phyloP scores from a whole-genome alignment of 2,888 invertebrate genomes.

The Liodrosophila aerea region DNA sequence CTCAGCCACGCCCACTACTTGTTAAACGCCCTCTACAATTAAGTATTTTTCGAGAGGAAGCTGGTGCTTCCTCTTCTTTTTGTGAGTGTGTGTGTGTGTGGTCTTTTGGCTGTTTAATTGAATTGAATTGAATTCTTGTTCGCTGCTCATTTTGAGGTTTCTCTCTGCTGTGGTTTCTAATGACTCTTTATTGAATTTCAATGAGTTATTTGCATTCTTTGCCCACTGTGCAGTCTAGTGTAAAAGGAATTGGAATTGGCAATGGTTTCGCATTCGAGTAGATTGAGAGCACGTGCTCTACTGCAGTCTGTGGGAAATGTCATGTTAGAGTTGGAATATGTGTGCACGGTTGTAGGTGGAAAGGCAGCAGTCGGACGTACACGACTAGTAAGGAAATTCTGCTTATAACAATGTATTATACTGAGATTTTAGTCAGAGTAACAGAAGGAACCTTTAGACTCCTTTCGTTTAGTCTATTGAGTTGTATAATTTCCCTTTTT shows the following conservation, averaged over 20 bases:
- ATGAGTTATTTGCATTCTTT: neutral
- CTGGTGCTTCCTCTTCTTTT: constrained; percentile 1
- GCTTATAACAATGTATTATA: too few relatives aligned
- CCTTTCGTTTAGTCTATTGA: too few relatives aligned
- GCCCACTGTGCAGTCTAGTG: neutral
- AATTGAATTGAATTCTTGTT: constrained; percentile 32
- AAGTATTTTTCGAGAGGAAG: constrained; percentile 19
- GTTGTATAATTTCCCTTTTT: too few relatives aligned
- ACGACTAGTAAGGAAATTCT: too few relatives aligned
- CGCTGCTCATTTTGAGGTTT: neutral
- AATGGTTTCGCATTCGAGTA: neutral
- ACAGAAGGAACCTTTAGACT: too few relatives aligned
- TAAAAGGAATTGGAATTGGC: constrained; percentile 11
- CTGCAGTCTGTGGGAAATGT: neutral
- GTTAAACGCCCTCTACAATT: constrained; percentile 25
- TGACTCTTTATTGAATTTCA: neutral
- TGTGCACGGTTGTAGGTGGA: too few relatives aligned
- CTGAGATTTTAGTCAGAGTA: too few relatives aligned
- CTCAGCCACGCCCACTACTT: constrained; percentile 18
- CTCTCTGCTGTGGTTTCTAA: neutral
- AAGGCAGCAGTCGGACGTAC: too few relatives aligned
- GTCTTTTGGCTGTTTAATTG: constrained; percentile 36
- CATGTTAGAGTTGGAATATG: too few relatives aligned
- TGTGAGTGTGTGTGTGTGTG: constrained; percentile 4
- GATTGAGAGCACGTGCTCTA: constrained; percentile 10